Percentiles rank a stretch among this genome's conserved stretches.
Conservation (phyloP, 2,888 invertebrate species). For the Lepas anatifera region DNA sequence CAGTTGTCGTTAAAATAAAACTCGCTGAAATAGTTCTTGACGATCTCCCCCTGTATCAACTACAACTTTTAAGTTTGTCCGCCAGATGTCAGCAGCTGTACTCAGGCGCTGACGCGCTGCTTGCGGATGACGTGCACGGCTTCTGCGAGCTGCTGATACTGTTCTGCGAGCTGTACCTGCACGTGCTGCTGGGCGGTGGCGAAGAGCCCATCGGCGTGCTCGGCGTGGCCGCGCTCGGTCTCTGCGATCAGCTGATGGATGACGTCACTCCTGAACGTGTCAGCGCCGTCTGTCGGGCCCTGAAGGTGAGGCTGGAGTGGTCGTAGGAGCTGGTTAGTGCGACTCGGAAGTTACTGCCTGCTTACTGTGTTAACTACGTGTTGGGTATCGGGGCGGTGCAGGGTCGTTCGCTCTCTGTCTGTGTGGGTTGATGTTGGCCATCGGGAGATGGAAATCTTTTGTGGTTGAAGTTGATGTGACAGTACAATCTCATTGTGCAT, state of each 20-base stretch:
- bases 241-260: neutral
- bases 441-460: too few relatives aligned
- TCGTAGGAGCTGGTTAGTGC: too few relatives aligned
- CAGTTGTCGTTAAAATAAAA: too few relatives aligned
- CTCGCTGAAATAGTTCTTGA: too few relatives aligned
- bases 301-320: neutral
- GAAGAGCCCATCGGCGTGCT: neutral
- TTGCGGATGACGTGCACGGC: neutral
- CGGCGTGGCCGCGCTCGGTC: neutral
- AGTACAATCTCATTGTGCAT: too few relatives aligned
- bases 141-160: neutral
- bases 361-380: too few relatives aligned
- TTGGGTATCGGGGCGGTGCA: too few relatives aligned
- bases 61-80: neutral
- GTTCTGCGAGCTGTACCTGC: constrained; percentile 7
- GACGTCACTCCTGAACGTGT: neutral
- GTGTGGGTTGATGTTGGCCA: too few relatives aligned
- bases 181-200: neutral
- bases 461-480: too few relatives aligned
- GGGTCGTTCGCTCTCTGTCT: too few relatives aligned
- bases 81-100: neutral
- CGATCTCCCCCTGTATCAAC: too few relatives aligned
- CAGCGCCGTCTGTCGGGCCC: neutral
- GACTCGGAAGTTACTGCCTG: too few relatives aligned
- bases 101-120: neutral